These are phyloP conservation scores for Melinaea menophilus DNA, from an alignment of 2,888 invertebrate species.

Conservation along the genomic window DNA sequence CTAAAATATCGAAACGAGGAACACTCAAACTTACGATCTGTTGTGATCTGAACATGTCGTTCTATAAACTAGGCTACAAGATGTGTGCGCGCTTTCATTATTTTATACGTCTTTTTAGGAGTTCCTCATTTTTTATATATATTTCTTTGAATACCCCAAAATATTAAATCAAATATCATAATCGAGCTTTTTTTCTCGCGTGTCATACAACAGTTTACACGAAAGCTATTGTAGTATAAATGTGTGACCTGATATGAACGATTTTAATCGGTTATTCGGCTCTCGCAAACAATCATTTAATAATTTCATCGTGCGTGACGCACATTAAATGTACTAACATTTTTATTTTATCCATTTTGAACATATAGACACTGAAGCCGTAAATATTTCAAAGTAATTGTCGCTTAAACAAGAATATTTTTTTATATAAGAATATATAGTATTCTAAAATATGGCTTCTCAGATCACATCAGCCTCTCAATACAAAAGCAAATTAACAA, in stretches of 20 bases:
- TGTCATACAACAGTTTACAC: constrained; percentile 55
- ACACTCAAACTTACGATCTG: no score
- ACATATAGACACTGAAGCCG: no score
- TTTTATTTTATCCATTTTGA: constrained; percentile 3
- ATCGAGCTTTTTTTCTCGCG: constrained; percentile 36
- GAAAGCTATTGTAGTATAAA: constrained; percentile 59
- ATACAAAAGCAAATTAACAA: constrained; percentile 3
- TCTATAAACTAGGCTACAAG: no score
- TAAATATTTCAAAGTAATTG: no score
- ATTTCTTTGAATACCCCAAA: no score
- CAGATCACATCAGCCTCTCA: neutral
- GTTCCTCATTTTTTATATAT: no score
- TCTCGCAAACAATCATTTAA: constrained; percentile 50
- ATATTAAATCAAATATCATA: neutral
- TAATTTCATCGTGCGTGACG: constrained; percentile 47
- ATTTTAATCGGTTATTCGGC: constrained; percentile 49
- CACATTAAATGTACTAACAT: constrained; percentile 22
- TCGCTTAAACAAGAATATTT: neutral
- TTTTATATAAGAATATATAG: neutral
- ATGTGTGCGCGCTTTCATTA: no score
- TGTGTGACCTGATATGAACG: constrained; percentile 53
- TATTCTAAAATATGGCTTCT: neutral
- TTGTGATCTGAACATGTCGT: no score
- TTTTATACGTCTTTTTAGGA: no score
- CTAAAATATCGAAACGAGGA: neutral